These are phyloP conservation scores for Nymphicus hollandicus DNA, from an alignment of 2,113 vertebrate species.

Conservation along the genomic window DNA sequence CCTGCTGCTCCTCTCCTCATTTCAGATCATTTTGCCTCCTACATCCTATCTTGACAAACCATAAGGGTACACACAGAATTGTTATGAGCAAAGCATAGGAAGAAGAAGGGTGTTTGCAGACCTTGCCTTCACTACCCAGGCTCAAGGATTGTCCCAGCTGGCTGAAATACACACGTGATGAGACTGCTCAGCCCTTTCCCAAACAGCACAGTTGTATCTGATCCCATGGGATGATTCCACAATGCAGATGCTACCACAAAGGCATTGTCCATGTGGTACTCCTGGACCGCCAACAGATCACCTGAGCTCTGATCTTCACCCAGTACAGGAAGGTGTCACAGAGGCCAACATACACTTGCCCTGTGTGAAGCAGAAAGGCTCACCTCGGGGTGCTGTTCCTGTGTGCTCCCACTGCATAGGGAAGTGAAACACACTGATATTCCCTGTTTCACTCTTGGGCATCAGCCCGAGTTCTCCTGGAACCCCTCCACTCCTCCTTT, in stretches of 20 bases:
- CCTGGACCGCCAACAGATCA: not conserved
- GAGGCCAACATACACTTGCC: not conserved
- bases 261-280: not conserved
- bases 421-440: not conserved
- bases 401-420: no score
- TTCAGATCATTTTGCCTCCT: not conserved
- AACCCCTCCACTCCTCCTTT: not conserved
- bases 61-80: not conserved
- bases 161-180: not conserved
- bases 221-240: not conserved
- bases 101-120: not conserved
- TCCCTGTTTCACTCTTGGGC: not conserved
- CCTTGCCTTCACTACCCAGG: not conserved
- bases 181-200: not conserved
- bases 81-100: not conserved
- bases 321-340: not conserved
- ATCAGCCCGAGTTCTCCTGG: not conserved
- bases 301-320: not conserved
- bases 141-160: not conserved
- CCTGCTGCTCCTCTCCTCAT: not conserved
- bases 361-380: accelerated
- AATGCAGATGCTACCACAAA: not conserved
- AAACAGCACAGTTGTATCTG: not conserved
- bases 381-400: not conserved
- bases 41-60: not conserved